phyloP scores from a whole-genome alignment of 2,888 invertebrate genomes.

The Diarsia dahlii region DNA sequence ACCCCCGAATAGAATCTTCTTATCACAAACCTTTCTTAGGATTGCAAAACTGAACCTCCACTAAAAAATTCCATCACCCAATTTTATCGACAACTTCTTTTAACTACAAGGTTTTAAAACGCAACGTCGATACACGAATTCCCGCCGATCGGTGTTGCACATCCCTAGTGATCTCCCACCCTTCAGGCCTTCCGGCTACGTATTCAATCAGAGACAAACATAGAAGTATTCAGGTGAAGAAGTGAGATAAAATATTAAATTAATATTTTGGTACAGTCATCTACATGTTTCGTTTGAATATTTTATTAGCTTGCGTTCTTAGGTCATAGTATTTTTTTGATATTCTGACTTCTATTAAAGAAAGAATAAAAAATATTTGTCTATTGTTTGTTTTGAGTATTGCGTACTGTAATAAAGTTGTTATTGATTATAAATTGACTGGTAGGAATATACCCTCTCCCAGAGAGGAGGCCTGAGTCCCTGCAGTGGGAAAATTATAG shows the following conservation, averaged over 20 bases:
- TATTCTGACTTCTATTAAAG: no score
- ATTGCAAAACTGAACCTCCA: no score
- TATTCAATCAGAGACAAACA: constrained; percentile 3
- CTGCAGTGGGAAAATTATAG: no score
- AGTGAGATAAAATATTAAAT: constrained; percentile 24
- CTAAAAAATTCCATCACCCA: no score
- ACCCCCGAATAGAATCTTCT: no score
- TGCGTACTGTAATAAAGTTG: background rate
- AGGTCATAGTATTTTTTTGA: background rate
- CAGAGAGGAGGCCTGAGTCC: no score
- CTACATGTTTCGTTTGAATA: background rate
- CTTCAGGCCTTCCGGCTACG: background rate
- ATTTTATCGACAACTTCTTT: no score
- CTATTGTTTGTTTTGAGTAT: background rate
- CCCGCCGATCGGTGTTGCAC: background rate
- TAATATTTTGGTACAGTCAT: background rate
- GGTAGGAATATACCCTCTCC: no score
- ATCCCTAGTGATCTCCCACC: background rate
- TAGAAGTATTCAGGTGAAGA: constrained; percentile 11
- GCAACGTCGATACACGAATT: background rate
- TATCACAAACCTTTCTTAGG: no score
- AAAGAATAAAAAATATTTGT: no score
- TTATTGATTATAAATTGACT: no score
- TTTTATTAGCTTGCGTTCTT: background rate
- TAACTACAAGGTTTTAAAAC: background rate